These are phyloP conservation scores for Luperina testacea DNA, from an alignment of 2,888 invertebrate species.

Conservation along the genomic window DNA sequence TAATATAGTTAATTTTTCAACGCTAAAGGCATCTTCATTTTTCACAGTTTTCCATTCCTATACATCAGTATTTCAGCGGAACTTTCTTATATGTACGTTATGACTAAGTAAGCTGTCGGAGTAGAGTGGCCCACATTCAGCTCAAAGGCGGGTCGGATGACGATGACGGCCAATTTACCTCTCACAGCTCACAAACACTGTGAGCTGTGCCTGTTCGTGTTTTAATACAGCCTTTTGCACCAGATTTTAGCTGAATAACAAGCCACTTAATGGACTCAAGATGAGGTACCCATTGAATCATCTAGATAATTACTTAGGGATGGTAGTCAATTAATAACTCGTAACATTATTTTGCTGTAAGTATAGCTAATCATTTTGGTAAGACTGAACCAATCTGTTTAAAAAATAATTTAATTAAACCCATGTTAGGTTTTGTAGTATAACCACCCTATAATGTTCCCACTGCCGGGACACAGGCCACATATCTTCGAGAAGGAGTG, in stretches of 20 bases:
- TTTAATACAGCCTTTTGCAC: constrained; percentile 41
- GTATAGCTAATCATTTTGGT: neutral
- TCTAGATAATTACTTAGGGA: neutral
- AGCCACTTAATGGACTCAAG: neutral
- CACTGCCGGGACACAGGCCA: neutral
- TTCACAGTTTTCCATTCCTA: neutral
- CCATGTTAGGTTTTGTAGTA: neutral
- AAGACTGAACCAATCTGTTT: neutral
- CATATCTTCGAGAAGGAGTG: neutral
- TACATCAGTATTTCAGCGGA: neutral
- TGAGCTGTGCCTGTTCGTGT: constrained; percentile 22
- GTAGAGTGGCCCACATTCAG: constrained; percentile 72
- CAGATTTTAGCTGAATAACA: neutral
- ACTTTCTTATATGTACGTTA: constrained; percentile 23
- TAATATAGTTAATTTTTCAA: neutral
- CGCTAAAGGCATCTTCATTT: neutral
- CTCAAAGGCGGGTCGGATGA: constrained; percentile 73
- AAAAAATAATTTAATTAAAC: neutral
- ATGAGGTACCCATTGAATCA: neutral
- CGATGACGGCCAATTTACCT: constrained; percentile 71
- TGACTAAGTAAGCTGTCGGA: constrained; percentile 32
- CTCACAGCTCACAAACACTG: constrained; percentile 54
- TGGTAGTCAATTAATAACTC: neutral
- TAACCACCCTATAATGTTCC: neutral
- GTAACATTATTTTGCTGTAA: neutral